phyloP scores from a whole-genome alignment of 2,797 vertebrate species.

The Glyptemys insculpta region DNA sequence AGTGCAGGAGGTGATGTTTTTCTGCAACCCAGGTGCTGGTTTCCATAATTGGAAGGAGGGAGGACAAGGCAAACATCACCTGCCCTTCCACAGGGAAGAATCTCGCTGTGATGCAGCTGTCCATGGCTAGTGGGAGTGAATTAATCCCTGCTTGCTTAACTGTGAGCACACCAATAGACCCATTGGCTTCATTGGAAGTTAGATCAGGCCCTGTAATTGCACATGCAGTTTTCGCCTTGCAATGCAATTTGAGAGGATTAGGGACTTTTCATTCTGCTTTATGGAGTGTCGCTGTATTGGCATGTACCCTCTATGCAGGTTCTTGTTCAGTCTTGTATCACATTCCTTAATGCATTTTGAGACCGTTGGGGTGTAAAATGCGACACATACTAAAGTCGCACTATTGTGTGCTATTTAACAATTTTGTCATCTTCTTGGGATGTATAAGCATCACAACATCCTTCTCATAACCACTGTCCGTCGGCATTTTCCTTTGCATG shows the following conservation, averaged over 20 bases:
- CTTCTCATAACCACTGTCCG: not conserved
- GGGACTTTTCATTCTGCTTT: not conserved
- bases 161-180: not conserved
- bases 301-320: not conserved
- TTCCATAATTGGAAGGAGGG: not conserved
- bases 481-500: not conserved
- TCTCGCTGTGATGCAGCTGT: not conserved
- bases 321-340: not conserved
- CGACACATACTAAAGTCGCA: not conserved
- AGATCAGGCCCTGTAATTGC: rapidly evolving
- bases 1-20: not conserved
- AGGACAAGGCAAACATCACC: not conserved
- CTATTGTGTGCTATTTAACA: not conserved
- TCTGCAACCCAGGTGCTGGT: not conserved
- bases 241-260: not conserved
- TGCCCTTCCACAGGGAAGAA: not conserved
- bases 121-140: not conserved
- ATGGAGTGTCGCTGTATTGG: not conserved
- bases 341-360: not conserved
- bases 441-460: not conserved
- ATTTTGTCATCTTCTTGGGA: not conserved
- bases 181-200: not conserved
- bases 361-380: not conserved
- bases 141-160: not conserved
- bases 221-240: not conserved